These are phyloP conservation scores for Ispidina picta DNA, from an alignment of 2,797 vertebrate species.

Conservation along the genomic window DNA sequence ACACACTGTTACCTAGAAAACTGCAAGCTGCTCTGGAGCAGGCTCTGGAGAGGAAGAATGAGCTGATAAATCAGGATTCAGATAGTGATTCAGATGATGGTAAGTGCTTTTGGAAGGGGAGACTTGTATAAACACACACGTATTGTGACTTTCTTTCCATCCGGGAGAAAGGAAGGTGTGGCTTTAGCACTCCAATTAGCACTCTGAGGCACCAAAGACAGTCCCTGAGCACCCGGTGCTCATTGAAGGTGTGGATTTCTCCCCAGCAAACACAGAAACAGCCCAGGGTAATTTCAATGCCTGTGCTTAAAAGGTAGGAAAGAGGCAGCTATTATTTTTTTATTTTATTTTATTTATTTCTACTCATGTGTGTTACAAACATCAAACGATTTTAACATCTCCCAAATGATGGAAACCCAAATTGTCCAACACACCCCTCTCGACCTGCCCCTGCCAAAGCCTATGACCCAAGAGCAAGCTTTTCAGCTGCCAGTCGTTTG, in stretches of 20 bases:
- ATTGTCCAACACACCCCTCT: background rate
- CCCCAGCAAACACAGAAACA: background rate
- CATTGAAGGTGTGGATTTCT: background rate
- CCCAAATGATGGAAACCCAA: background rate
- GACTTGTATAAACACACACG: background rate
- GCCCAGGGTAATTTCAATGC: background rate
- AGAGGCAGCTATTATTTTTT: background rate
- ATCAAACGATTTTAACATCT: background rate
- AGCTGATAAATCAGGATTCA: conserved; percentile 95
- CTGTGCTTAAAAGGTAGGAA: conserved; percentile 21
- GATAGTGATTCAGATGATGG: conserved; percentile 98
- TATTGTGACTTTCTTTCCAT: background rate
- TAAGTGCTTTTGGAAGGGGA: conserved; percentile 72
- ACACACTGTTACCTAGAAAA: conserved; percentile 95
- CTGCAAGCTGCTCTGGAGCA: conserved; percentile 96
- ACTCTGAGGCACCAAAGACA: background rate
- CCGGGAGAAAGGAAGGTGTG: background rate
- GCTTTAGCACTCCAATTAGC: background rate
- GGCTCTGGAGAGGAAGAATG: conserved; percentile 94
- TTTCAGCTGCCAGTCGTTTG: background rate
- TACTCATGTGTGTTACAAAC: background rate
- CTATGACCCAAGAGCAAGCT: background rate
- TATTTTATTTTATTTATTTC: background rate
- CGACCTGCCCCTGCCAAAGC: background rate
- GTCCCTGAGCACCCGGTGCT: background rate